phyloP scores from a whole-genome alignment of 1,140 invertebrate genomes.

The Nomia melanderi region DNA sequence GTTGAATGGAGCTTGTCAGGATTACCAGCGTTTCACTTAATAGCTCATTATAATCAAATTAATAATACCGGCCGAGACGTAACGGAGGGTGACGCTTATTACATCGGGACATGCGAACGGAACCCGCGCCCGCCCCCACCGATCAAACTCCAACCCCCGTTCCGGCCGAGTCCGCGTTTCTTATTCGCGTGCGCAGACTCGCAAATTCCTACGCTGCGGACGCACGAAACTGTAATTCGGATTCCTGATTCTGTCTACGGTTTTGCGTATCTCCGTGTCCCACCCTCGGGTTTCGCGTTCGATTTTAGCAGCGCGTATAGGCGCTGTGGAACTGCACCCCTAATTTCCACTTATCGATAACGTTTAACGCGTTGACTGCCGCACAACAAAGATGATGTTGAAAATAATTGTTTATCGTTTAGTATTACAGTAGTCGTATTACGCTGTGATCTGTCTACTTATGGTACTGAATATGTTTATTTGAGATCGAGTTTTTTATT shows the following conservation, averaged over 20 bases:
- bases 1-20: conserved; percentile 70
- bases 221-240: not conserved
- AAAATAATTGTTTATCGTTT: no score
- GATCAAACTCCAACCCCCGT: conserved; percentile 40
- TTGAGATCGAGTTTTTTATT: no score
- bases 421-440: no score
- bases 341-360: no score
- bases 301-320: no score
- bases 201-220: not conserved
- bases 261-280: no score
- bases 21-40: conserved; percentile 74
- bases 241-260: not conserved
- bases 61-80: conserved; percentile 68
- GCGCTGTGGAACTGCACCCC: no score
- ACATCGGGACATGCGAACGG: conserved; percentile 70
- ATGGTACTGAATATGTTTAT: no score
- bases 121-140: conserved; percentile 42
- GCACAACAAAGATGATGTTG: no score
- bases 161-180: not conserved
- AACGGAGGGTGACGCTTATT: conserved; percentile 68
- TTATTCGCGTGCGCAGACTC: conserved; percentile 3
- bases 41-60: conserved; percentile 79
- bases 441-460: no score
- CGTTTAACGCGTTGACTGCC: no score
- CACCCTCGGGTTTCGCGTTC: no score